These are phyloP conservation scores for Glossosoma conforme DNA, from an alignment of 1,140 invertebrate genomes.

Conservation along the genomic window DNA sequence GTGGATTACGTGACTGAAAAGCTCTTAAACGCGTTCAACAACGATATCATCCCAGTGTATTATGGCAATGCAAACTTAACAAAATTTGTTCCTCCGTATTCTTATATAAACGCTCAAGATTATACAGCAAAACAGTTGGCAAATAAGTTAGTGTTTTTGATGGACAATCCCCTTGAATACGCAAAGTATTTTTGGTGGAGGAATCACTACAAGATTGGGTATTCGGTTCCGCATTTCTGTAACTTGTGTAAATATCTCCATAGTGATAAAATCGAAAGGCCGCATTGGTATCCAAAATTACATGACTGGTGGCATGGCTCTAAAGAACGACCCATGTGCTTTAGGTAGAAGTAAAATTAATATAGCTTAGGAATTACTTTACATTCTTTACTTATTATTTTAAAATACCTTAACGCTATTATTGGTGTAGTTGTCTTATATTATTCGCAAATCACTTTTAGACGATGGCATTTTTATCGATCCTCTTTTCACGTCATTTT, in stretches of 20 bases:
- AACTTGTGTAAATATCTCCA: constrained; percentile 4
- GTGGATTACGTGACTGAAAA: constrained; percentile 58
- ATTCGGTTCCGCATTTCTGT: neutral
- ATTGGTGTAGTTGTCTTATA: too few species aligned
- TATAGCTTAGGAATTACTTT: too few species aligned
- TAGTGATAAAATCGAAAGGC: neutral
- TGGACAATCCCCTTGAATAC: constrained; percentile 41
- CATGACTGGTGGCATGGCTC: too few species aligned
- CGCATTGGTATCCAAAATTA: too few species aligned
- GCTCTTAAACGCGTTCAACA: constrained; percentile 42
- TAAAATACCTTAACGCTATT: too few species aligned
- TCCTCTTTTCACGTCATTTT: too few species aligned
- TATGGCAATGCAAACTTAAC: constrained; percentile 54
- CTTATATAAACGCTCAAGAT: constrained; percentile 53
- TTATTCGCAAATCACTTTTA: too few species aligned
- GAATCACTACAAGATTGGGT: constrained; percentile 5
- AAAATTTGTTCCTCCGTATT: constrained; percentile 45
- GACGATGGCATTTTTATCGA: too few species aligned
- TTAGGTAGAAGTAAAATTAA: too few species aligned
- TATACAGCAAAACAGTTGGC: constrained; percentile 38
- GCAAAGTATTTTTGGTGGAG: constrained; percentile 53
- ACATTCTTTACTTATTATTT: too few species aligned
- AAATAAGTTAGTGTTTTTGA: constrained; percentile 47
- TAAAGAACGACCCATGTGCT: too few species aligned
- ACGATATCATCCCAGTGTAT: constrained; percentile 52